Base-by-base conservation (phyloP, 2,797 vertebrate species). In the Meriones psammophilus region DNA sequence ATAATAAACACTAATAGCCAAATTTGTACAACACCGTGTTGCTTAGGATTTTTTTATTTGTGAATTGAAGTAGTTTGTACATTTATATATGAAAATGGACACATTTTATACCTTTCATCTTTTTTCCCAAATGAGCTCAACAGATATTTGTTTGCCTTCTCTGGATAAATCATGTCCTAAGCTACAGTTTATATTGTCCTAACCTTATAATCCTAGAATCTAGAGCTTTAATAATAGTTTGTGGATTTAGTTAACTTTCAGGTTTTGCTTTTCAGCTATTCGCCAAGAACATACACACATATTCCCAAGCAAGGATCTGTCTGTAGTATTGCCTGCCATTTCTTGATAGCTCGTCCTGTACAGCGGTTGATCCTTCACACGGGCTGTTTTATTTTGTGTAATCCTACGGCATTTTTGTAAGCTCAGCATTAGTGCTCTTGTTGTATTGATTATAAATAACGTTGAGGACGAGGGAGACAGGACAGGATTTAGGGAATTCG, bases 401-500 rank as follows among this genome's bases (percentile, higher is more conserved):
- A 89, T 69, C 15, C 18, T 71, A 58, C 1, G n/a, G 2, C 24
- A 85, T 94, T 20, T 50, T 69, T 58, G 7, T 85, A 87, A 88
- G 1, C 22, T 73, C 60, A 86, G 54, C 13, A 68, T 77, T 88
- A 62, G 14, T 81, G 68, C 83, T 24, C 3, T 42, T 88, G 66
- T 84, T 96, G 76, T 90, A 71, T 33, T 94, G 66, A 76, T 92
- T 66, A 90, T 80, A 91, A 77, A 66, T 60, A 89, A 85, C 64
- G 66, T 68, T 79, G 39, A 93, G 33, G n/a, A 69, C 85, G 18
- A 46, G 66, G 74, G 64, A 88, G 15, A 60, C 60, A 60, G 56
- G 76, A 13, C 56, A 18, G 15, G 85, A 71, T 28, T 88, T 84
- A 92, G 39, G 50, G 24, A 84, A 84, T 46, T 92, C 28, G 64